Percentiles rank a stretch among this genome's conserved stretches.
phyloP scores from a whole-genome alignment of 2,113 vertebrate genomes.

The Patagioenas fasciata region DNA sequence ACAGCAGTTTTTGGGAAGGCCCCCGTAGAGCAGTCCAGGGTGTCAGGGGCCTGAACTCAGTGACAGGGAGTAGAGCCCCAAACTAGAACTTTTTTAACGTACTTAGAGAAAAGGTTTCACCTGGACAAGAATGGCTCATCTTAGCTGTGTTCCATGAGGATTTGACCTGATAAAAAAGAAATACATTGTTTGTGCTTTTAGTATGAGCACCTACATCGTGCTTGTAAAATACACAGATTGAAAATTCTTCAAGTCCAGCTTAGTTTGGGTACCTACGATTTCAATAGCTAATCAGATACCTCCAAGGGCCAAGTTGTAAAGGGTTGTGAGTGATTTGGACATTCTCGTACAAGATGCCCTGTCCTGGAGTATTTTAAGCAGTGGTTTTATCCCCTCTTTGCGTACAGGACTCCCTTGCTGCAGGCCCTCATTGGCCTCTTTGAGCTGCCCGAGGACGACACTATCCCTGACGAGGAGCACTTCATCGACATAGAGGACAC shows the following conservation, averaged over 20 bases:
- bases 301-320: not conserved
- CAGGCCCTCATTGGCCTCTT: conserved; percentile 97
- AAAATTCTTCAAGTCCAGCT: not conserved
- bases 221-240: not conserved
- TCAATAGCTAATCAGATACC: not conserved
- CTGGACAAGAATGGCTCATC: not conserved
- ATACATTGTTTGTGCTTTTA: not conserved
- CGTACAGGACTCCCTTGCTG: conserved; percentile 87
- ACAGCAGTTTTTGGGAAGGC: not conserved
- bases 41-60: not conserved
- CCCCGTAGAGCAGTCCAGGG: not conserved
- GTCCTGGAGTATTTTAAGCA: not conserved
- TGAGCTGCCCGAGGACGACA: conserved; percentile 96
- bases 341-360: not conserved
- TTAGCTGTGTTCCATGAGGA: not conserved
- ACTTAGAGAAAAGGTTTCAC: not conserved
- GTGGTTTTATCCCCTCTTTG: not conserved
- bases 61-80: not conserved
- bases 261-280: not conserved
- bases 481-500: conserved; percentile 98
- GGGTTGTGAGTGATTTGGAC: not conserved
- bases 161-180: not conserved
- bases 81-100: not conserved
- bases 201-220: not conserved
- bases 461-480: conserved; percentile 95